Conservation (phyloP, 2,113 vertebrate genomes). For the Mormyrus iriodes region DNA sequence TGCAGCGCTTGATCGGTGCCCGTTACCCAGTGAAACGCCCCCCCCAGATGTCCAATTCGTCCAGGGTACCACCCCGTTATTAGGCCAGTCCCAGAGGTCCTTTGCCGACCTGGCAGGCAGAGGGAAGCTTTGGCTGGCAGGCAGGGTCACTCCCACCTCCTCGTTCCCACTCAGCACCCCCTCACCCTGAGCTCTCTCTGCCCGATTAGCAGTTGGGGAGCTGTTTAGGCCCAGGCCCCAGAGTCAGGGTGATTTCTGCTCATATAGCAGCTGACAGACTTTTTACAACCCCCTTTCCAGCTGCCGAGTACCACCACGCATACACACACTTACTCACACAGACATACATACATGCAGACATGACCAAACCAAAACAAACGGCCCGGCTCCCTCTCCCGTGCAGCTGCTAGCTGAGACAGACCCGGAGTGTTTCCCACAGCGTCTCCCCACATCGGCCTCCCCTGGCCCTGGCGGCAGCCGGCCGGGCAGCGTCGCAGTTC, state of each 20-base stretch:
- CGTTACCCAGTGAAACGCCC: not conserved
- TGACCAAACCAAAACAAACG: conserved; percentile 11
- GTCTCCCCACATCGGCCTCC: not conserved
- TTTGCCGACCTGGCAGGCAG: not conserved
- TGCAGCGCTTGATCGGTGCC: not conserved
- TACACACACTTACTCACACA: not conserved
- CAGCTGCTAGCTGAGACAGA: not conserved
- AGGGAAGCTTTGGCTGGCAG: not conserved
- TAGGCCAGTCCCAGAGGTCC: not conserved
- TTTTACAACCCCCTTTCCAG: not conserved
- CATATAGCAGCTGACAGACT: not conserved
- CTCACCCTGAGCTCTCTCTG: not conserved
- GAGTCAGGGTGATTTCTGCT: not conserved
- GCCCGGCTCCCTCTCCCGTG: not conserved
- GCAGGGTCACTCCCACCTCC: not conserved
- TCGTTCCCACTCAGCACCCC: not conserved
- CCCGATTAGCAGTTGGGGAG: not conserved
- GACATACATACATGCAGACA: not conserved
- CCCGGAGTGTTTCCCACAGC: not conserved
- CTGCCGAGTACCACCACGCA: not conserved
- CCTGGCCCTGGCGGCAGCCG: not conserved
- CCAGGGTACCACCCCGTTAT: not conserved
- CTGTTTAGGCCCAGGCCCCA: not conserved
- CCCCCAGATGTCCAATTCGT: not conserved
- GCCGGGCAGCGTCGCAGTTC: not conserved